phyloP scores from a whole-genome alignment of 2,113 vertebrate genomes.

The Agelaius phoeniceus region DNA sequence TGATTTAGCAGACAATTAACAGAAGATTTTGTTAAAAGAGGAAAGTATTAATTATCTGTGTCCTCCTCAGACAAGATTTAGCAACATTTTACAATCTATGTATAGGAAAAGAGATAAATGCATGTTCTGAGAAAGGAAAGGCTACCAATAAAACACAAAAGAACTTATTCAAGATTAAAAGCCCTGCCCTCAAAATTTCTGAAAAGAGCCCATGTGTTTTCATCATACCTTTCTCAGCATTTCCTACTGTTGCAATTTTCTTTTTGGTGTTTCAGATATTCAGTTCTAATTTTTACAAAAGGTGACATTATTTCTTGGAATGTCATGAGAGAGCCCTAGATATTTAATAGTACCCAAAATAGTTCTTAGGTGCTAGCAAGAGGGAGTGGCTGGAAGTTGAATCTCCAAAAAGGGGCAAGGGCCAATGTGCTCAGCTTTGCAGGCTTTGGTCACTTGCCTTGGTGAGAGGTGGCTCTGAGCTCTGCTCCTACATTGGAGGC shows the following conservation, averaged over 20 bases:
- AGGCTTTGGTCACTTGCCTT: neutral
- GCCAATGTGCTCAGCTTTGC: neutral
- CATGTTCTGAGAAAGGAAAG: neutral
- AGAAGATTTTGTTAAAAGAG: neutral
- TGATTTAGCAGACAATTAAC: neutral
- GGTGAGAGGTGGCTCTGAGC: neutral
- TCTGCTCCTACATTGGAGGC: neutral
- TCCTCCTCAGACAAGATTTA: neutral
- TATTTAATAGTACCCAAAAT: neutral
- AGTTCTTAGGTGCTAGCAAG: neutral
- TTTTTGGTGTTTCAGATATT: neutral
- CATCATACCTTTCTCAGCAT: neutral
- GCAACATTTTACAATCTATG: neutral
- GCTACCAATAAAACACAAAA: neutral
- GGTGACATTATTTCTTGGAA: neutral
- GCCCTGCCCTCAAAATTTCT: neutral
- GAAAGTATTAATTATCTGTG: neutral
- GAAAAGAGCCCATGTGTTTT: neutral
- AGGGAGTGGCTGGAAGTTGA: neutral
- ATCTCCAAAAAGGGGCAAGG: neutral
- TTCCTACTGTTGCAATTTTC: neutral
- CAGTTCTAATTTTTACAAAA: neutral
- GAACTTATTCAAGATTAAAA: neutral
- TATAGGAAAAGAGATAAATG: neutral
- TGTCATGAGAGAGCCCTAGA: neutral